phyloP scores from a whole-genome alignment of 2,797 vertebrate species.

The Myiothlypis coronata region DNA sequence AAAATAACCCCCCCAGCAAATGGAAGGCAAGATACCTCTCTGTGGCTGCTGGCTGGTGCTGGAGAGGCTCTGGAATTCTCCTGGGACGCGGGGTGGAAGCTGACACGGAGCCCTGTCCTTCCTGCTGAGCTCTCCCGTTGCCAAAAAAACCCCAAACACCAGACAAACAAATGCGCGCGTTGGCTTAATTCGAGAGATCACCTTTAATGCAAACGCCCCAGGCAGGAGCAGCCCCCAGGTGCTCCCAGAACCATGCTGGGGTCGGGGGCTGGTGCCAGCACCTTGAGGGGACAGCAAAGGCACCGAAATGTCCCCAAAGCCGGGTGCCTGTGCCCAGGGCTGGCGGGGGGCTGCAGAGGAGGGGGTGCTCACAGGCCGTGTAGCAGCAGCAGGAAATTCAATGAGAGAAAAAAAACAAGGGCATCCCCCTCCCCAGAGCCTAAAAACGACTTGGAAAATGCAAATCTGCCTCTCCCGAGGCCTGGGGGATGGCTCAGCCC shows the following conservation, averaged over 20 bases:
- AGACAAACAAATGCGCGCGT: not conserved
- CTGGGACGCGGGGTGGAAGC: not conserved
- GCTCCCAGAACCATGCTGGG: accelerated
- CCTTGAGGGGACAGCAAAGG: not conserved
- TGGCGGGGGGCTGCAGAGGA: not conserved
- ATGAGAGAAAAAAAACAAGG: not conserved
- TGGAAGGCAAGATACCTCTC: not conserved
- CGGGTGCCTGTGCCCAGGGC: accelerated
- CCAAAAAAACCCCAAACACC: not conserved
- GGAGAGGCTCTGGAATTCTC: not conserved
- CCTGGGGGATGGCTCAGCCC: not conserved
- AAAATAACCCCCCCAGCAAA: not conserved
- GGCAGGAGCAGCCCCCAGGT: not conserved
- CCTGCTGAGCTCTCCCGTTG: not conserved
- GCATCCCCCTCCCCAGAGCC: not conserved
- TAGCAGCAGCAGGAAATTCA: slow-evolving; percentile 72
- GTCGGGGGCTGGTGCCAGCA: not conserved
- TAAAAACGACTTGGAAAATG: not conserved
- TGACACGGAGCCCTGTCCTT: not conserved
- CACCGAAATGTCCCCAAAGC: not conserved
- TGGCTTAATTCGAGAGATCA: not conserved
- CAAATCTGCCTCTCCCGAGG: not conserved
- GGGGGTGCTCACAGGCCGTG: not conserved
- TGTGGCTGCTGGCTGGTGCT: not conserved
- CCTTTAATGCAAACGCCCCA: not conserved